Evolutionary conservation across 2,113 vertebrate genomes (phyloP), one percentile per base, ranked within the genome.

Genomic region (Myiagra hebetior): DNA sequence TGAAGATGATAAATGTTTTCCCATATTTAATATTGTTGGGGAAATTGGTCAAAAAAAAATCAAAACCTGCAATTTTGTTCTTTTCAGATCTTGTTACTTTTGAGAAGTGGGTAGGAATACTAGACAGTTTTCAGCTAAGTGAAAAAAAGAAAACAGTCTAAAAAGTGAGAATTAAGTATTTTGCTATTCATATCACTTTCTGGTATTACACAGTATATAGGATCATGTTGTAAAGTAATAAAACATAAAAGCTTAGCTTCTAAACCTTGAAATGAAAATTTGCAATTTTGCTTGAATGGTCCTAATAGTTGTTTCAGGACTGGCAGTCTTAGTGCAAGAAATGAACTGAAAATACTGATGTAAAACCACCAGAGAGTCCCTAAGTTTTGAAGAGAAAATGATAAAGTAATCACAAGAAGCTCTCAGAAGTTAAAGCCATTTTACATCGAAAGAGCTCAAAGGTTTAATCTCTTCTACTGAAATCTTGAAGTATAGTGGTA

Each of bases 211-310:
- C 64, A 75, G 62, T 35, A 68, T 73, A 73, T 60, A 67, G 41
- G 47, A 80, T 87, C 64, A 57, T 76, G 26, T 44, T 94, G 73
- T 90, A 95, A 96, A 87, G 62, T 80, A 94, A 92, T 94, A 85
- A 95, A 90, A 91, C 56, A 74, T 50, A 96, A 52, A 44, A 81
- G 28, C 49, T 84, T 93, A 86, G 63, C 62, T 95, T 89, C 84
- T 93, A 95, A 97, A 87, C 52, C 64, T 95, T 85, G 81, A 91
- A 88, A 91, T 91, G 33, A 93, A 94, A 96, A 95, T 93, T 76
- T 94, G 62, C 52, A 47, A 92, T 97, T 96, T 94, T 21, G 4
- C 70, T 94, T 94, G 76, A 94, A 91, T 91, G 27, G 63, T 82
- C 73, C 90, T 95, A 87, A 91, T 79, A 91, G 78, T 96, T 95